phyloP scores from a whole-genome alignment of 2,113 vertebrate genomes.

The Chroicocephalus ridibundus region DNA sequence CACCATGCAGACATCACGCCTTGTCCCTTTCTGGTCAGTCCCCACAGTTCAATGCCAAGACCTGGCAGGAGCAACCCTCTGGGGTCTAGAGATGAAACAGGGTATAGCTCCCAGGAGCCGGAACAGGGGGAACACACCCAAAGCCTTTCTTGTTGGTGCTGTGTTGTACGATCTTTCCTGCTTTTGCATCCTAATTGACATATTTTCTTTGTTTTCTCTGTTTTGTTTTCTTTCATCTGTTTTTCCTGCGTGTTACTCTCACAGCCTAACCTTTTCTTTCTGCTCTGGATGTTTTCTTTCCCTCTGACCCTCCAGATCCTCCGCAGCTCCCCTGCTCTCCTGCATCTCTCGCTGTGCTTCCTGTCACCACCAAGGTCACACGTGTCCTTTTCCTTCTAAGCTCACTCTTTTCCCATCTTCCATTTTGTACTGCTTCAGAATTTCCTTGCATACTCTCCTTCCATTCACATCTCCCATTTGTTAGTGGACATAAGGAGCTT shows the following conservation, averaged over 20 bases:
- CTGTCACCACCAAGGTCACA: background rate
- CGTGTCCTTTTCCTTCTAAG: background rate
- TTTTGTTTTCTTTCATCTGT: background rate
- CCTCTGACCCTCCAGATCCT: background rate
- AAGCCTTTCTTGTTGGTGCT: background rate
- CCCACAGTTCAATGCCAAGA: background rate
- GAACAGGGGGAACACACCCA: background rate
- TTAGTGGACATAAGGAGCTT: background rate
- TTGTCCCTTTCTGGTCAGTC: background rate
- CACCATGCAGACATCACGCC: accelerated
- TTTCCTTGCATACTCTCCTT: background rate
- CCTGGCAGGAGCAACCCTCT: background rate
- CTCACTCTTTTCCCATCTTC: background rate
- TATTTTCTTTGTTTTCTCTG: background rate
- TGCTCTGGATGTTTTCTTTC: background rate
- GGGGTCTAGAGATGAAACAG: background rate
- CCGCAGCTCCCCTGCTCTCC: background rate
- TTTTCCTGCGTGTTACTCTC: background rate
- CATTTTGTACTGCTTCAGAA: background rate
- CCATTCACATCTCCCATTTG: background rate
- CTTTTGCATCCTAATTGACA: background rate
- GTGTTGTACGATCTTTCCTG: background rate
- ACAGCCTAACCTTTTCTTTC: background rate
- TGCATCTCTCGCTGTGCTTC: background rate
- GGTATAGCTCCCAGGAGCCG: background rate